Evolutionary conservation across 2,113 vertebrate species (phyloP), one percentile per base, ranked within the genome.

Genomic region (Dolichallabes microphthalmus): DNA sequence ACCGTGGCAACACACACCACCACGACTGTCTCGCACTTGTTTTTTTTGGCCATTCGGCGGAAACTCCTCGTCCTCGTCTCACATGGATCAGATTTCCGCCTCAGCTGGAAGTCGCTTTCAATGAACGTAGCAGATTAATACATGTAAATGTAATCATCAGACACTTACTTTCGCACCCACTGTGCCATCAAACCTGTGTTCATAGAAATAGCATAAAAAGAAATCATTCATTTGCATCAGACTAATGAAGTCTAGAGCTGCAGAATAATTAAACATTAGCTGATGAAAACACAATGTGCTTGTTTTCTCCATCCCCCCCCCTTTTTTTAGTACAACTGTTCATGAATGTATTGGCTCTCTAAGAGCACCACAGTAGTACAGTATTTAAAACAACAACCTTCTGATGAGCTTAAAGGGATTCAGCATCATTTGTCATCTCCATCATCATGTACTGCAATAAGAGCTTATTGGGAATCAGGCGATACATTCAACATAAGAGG

Each of bases 121-220:
- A 63, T 63, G 17, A 80, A 80, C 45, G 20, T 32, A 14, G 12
- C 58, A 50, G 39, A 2, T 81, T 64, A 81, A 81, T 81, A 50
- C 64, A 81, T 81, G 79, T 64, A 63, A 81, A 81, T 81, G 79
- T 81, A 69, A 82, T 82, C 81, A 82, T 25, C 81, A 71, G 81
- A 52, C 60, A 3, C 63, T 82, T 35, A 39, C 30, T 73, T 82
- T 82, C 11, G n/a, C 52, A 32, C 64, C 66, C 50, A 82, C 45
- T 71, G 64, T 17, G 78, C 58, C 78, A 63, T 80, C 78, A 63
- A 80, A 73, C 66, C 53, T 58, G 58, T 73, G 82, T 58, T 83
- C 39, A 27, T 80, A 80, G 57, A 80, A 45, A n/a, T 80, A n/a
- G 35, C 78, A 58, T 58, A 52, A 32, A n/a, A 71, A n/a, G n/a